These are phyloP conservation scores for Psilanteris sp. DNA, from an alignment of 1,140 invertebrate genomes.

Conservation along the genomic window DNA sequence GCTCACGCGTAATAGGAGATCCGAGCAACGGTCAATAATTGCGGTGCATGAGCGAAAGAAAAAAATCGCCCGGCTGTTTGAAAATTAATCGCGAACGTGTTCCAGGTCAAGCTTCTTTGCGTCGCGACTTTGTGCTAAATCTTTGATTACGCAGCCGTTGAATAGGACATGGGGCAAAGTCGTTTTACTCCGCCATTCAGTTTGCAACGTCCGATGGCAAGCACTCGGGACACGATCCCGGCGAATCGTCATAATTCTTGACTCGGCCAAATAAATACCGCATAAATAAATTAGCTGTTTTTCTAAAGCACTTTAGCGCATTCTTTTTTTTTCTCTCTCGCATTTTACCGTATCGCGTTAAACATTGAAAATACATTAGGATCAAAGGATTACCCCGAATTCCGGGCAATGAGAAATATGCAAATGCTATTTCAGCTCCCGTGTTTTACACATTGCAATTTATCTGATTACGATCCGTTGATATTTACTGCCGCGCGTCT, in stretches of 20 bases:
- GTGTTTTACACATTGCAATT: slow-evolving; percentile 41
- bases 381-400: slow-evolving; percentile 45
- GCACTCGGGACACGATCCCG: neutral
- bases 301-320: slow-evolving; percentile 22
- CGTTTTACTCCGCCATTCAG: neutral
- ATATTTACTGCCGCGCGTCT: too few species aligned
- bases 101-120: neutral
- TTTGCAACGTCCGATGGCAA: neutral
- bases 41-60: neutral
- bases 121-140: neutral
- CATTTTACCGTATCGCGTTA: slow-evolving; percentile 10
- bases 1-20: neutral
- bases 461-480: slow-evolving; percentile 34
- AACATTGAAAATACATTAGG: slow-evolving; percentile 59
- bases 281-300: slow-evolving; percentile 27
- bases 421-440: slow-evolving; percentile 31
- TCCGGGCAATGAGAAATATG: slow-evolving; percentile 39
- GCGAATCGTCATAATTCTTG: neutral
- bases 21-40: slow-evolving; percentile 2
- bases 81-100: neutral
- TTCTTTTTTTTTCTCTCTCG: too few species aligned
- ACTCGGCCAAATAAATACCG: neutral
- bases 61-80: neutral
- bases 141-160: neutral
- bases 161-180: neutral